Base-by-base conservation (phyloP, 2,113 vertebrate species). In the Tragelaphus imberbis region DNA sequence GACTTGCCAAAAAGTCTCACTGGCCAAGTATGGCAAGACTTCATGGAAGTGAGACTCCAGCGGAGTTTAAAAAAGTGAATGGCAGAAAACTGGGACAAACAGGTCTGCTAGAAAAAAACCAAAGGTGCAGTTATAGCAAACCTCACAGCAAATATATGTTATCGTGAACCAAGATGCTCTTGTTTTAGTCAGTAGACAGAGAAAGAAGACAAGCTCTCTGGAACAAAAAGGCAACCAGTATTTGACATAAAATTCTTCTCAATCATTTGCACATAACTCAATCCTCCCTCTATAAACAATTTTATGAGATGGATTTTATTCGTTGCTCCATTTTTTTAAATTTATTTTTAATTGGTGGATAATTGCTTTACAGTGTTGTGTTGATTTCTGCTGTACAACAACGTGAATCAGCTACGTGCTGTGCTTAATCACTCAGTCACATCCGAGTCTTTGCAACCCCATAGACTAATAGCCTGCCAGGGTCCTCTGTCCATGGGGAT, bases 101-200 rank as follows among this genome's bases (percentile, higher is more conserved):
- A 9, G 95, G n/a, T n/a, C 4, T 2, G 28, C 44, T 58, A 30
- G 71, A 36, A 51, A 51, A 55, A 59, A 71, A 12, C 49, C 51
- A 71, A 82, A 71, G 3, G 33, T 5, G 23, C 44, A n/a, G 30
- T 8, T 58, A 61, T 7, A 49, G 30, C 11, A 86, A 77, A 65
- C 23, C 16, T 58, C 9, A 0, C 10, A 17, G 33, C 6, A 80
- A 84, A 75, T 0, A 1, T 16, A 2, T 12, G 25, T 30, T 53
- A 15, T n/a, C 5, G 14, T 23, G 33, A 90, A 58, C n/a, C 23
- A 23, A 23, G 19, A 36, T 11, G 49, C 21, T 84, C 55, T 16
- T 3, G 7, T 12, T 86, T 56, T 28, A 17, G 23, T 56, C 44
- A 71, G 30, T 40, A 21, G 27, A 59, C 68, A 21, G 4, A n/a